These are phyloP conservation scores for Tinea trinotella DNA, from an alignment of 2,888 invertebrate genomes.

Conservation along the genomic window DNA sequence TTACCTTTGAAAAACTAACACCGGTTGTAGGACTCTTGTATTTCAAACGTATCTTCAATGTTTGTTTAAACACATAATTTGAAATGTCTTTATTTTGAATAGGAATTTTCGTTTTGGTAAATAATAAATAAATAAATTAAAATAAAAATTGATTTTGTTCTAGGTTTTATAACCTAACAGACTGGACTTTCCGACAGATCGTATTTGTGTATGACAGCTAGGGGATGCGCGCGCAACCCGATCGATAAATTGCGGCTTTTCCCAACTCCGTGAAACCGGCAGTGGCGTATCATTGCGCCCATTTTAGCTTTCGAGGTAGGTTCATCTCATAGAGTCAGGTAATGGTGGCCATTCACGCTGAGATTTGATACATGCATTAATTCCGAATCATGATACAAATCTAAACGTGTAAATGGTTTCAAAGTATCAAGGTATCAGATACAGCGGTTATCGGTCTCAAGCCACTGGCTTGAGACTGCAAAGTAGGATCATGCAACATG, in stretches of 20 bases:
- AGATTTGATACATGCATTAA: too few relatives aligned
- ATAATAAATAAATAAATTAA: slow-evolving; percentile 1
- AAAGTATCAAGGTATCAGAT: too few relatives aligned
- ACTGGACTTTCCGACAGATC: slow-evolving; percentile 22
- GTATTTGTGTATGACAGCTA: slow-evolving; percentile 31
- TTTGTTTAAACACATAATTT: slow-evolving; percentile 1
- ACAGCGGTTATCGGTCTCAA: too few relatives aligned
- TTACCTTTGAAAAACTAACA: background rate
- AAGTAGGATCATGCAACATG: too few relatives aligned
- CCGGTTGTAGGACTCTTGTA: background rate
- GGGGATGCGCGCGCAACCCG: slow-evolving; percentile 54
- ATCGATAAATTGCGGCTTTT: slow-evolving; percentile 36
- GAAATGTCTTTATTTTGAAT: background rate
- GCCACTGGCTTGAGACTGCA: too few relatives aligned
- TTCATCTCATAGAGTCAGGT: too few relatives aligned
- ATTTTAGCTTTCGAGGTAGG: background rate
- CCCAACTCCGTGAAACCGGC: background rate
- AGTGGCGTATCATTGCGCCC: background rate
- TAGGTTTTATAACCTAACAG: slow-evolving; percentile 34
- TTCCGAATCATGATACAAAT: too few relatives aligned
- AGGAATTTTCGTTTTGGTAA: background rate
- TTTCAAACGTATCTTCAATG: background rate
- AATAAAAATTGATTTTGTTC: background rate
- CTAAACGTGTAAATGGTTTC: too few relatives aligned
- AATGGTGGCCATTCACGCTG: too few relatives aligned